phyloP scores from a whole-genome alignment of 2,113 vertebrate genomes.

The Verasper variegatus region DNA sequence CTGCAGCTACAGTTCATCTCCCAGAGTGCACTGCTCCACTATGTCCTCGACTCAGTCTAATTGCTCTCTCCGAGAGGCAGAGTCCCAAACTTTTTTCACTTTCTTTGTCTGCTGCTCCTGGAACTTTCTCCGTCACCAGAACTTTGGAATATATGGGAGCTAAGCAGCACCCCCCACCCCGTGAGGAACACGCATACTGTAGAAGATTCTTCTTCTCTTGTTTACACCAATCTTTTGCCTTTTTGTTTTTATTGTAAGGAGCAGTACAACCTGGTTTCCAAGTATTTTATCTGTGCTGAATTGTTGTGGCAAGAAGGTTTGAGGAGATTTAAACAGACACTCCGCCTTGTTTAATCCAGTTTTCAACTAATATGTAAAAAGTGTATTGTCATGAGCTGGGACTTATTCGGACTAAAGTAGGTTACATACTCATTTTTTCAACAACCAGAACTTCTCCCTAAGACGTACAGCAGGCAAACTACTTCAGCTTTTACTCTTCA shows the following conservation, averaged over 20 bases:
- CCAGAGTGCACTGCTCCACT: conserved; percentile 19
- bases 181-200: no score
- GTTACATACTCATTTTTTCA: no score
- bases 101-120: not conserved
- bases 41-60: conserved; percentile 40
- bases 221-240: not conserved
- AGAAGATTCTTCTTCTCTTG: not conserved
- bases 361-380: no score
- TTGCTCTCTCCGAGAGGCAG: conserved; percentile 48
- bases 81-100: conserved; percentile 14
- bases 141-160: not conserved
- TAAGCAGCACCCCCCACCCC: no score
- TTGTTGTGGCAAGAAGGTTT: no score
- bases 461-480: not conserved
- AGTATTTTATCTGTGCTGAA: no score
- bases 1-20: conserved; percentile 39
- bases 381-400: no score
- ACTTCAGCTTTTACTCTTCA: not conserved
- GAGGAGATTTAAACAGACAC: no score
- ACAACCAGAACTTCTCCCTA: not conserved
- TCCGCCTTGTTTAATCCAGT: no score
- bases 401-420: no score
- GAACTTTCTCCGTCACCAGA: conserved; percentile 15
- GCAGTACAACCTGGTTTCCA: no score
- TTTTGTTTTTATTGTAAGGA: no score